Percentiles rank a stretch among this genome's conserved stretches.
Evolutionary conservation across 2,113 vertebrate species (phyloP).

Genomic region (Phaethornis superciliosus): DNA sequence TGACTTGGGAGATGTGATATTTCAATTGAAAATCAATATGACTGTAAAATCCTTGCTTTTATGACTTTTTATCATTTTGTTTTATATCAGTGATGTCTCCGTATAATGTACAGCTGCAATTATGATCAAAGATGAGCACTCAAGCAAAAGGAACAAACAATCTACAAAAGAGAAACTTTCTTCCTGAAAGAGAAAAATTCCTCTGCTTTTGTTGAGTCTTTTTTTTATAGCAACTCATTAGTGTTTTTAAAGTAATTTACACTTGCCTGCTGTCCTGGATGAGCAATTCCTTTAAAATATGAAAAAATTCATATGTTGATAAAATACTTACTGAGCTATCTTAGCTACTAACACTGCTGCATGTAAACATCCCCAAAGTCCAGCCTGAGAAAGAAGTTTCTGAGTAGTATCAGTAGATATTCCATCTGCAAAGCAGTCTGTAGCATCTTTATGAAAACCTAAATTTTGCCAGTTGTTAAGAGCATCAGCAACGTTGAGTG

Average conservation of each 20-base stretch:
- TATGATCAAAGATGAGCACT: conserved; percentile 4
- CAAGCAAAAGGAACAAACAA: background rate
- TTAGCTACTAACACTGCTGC: conserved; percentile 89
- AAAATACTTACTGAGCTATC: conserved; percentile 89
- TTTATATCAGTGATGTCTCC: conserved; percentile 5
- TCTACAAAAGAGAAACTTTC: background rate
- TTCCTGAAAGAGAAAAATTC: background rate
- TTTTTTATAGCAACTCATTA: background rate
- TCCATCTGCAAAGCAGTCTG: background rate
- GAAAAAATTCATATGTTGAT: background rate
- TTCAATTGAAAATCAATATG: conserved; percentile 44
- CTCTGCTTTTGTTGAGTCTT: background rate
- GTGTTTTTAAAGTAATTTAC: background rate
- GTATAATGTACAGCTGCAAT: background rate
- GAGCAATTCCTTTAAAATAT: background rate
- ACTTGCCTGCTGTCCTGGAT: background rate
- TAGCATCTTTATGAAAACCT: conserved; percentile 28
- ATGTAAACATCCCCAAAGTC: conserved; percentile 92
- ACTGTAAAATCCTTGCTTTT: background rate
- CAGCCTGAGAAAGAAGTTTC: conserved; percentile 82
- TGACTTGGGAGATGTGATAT: conserved; percentile 16
- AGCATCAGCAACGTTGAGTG: conserved; percentile 78
- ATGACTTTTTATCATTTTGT: conserved; percentile 10
- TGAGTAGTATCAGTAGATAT: conserved; percentile 74
- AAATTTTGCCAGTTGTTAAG: conserved; percentile 86